These are phyloP conservation scores for Notospermus geniculatus DNA, from an alignment of 1,140 invertebrate species.

Conservation along the genomic window DNA sequence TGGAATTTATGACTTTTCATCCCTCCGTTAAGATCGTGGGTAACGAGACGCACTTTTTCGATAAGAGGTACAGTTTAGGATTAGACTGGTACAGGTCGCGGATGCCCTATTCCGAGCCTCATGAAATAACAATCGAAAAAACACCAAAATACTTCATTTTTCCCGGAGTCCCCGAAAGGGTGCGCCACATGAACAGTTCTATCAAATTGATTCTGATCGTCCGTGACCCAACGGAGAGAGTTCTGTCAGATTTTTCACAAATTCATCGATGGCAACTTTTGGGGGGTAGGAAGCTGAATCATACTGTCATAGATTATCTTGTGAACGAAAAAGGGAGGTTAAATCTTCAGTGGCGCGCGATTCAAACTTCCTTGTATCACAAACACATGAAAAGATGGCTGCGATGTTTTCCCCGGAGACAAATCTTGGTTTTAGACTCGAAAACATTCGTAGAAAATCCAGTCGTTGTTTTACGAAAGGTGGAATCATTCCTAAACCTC, in stretches of 20 bases:
- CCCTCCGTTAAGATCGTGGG: constrained; percentile 45
- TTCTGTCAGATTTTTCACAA: constrained; percentile 91
- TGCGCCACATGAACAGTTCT: constrained; percentile 81
- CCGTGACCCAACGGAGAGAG: constrained; percentile 84
- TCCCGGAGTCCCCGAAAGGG: constrained; percentile 74
- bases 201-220: constrained; percentile 85
- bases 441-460: constrained; percentile 47
- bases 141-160: constrained; percentile 56
- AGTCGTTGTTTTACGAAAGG: constrained; percentile 38
- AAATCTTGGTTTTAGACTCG: constrained; percentile 51
- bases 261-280: neutral
- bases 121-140: constrained; percentile 41
- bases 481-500: constrained; percentile 48
- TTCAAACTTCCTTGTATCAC: constrained; percentile 51
- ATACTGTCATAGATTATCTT: constrained; percentile 43
- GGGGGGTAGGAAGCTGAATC: constrained; percentile 22
- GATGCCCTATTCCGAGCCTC: constrained; percentile 43
- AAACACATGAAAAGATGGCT: constrained; percentile 49
- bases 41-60: constrained; percentile 59
- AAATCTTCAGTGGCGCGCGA: constrained; percentile 42
- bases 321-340: constrained; percentile 35
- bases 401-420: constrained; percentile 38
- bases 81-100: constrained; percentile 56
- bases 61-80: constrained; percentile 52
- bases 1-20: constrained; percentile 56